Percentiles rank a stretch among this genome's conserved stretches.
phyloP scores from a whole-genome alignment of 1,140 invertebrate species.

The Stenopsyche tienmushanensis region DNA sequence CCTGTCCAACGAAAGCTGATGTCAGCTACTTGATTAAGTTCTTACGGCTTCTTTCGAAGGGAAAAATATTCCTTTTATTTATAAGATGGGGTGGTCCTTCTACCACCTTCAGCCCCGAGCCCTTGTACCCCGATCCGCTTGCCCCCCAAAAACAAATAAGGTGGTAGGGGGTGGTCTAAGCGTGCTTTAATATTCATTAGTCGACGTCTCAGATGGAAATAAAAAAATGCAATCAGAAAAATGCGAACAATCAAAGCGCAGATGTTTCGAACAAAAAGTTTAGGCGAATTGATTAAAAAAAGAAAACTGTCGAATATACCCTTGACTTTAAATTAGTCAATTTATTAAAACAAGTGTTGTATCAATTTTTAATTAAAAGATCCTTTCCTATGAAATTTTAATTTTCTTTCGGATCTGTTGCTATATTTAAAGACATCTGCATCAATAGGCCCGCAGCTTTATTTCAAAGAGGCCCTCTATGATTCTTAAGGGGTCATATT shows the following conservation, averaged over 20 bases:
- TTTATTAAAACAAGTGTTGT: no score
- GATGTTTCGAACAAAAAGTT: conserved; percentile 21
- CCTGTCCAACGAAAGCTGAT: conserved; percentile 39
- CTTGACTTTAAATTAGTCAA: not conserved
- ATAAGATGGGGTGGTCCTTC: conserved; percentile 29
- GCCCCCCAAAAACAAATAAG: conserved; percentile 40
- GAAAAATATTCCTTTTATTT: conserved; percentile 43
- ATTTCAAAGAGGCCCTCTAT: no score
- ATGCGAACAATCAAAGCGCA: conserved; percentile 39
- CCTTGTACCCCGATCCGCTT: conserved; percentile 3
- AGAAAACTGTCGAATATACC: not conserved
- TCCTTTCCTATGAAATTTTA: no score
- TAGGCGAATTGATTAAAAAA: conserved; percentile 6
- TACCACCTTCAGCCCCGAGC: conserved; percentile 14
- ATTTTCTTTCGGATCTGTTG: no score
- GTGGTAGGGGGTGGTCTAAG: conserved; percentile 35
- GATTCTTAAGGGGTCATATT: no score
- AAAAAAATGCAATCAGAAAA: conserved; percentile 41
- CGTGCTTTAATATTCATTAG: conserved; percentile 42
- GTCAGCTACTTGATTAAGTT: conserved; percentile 43
- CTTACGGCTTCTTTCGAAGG: conserved; percentile 38
- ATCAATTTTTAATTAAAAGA: no score
- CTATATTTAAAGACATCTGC: no score
- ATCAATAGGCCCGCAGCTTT: no score
- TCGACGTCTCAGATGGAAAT: conserved; percentile 38